Base-by-base conservation (phyloP, 2,888 invertebrate species). In the Philereme transversata region DNA sequence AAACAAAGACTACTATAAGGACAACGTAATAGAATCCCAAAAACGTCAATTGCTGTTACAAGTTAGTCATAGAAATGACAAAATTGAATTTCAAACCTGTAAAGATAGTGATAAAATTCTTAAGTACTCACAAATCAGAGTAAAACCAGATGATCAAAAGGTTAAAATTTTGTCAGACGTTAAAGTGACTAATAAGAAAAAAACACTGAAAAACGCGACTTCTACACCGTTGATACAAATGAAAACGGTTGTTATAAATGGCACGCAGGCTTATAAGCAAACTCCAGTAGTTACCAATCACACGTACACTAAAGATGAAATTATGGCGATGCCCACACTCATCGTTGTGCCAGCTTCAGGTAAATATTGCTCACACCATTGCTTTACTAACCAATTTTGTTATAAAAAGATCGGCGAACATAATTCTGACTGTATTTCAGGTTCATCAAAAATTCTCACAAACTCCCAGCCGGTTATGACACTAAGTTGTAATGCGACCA, bases 321-420 rank as follows among this genome's bases (percentile, higher is more conserved):
- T 93, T 65, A 90, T 93, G 91, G 88, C 92, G n/a, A 93, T 92
- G 92, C 92, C 92, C 5, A 92, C 91, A n/a, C 81, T 92, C 22
- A 88, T 92, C 67, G 75, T 91, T 38, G 86, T 88, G 8, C 87
- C 90, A 59, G 70, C 80, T 49, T 72, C 87, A 84, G 87, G 91
- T 90, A 84, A 81, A 59, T 64, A 55, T 57, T 36, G 45, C 48
- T 56, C 9, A 52, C 35, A 49, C 44, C 44, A 8, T 40, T 46
- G 45, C 35, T 53, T 48, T 52, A 47, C 40, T 59, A 48, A 59
- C 47, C 22, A 36, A 56, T 47, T 7, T 52, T 35, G 47, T 50
- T 51, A 50, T 3, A 41, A 36, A 44, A 41, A 46, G 9, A 34
- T 10, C 48, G n/a, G 22, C 4, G 5, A 51, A 49, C 49, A 54